A percentile compares a stretch with the other conserved stretches of the same genome.
These are phyloP conservation scores for Aphaenogaster rudis DNA, from an alignment of 1,140 invertebrate genomes.

Conservation along the genomic window DNA sequence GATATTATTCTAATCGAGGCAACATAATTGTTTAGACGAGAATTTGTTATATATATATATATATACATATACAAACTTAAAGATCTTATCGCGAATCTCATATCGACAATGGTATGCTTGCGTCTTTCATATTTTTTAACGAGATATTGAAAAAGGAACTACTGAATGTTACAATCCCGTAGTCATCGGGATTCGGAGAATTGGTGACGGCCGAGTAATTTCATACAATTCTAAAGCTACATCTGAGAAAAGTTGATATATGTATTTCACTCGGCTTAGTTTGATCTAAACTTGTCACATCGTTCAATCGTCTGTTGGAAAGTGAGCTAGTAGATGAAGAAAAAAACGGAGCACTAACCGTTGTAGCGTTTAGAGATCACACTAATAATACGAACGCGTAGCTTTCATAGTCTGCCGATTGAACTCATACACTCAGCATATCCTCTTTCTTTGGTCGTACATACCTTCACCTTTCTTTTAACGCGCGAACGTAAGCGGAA, in stretches of 20 bases:
- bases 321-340: slow-evolving; percentile 10
- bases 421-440: slow-evolving; percentile 20
- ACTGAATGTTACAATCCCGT: slow-evolving; percentile 24
- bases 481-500: slow-evolving; percentile 4
- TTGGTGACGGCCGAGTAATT: slow-evolving; percentile 8
- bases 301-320: slow-evolving; percentile 30
- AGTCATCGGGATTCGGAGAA: not conserved
- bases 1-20: slow-evolving; percentile 23
- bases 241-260: slow-evolving; percentile 52
- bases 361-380: slow-evolving; percentile 50
- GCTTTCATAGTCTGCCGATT: slow-evolving; percentile 41
- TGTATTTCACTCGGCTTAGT: slow-evolving; percentile 42
- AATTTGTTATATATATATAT: slow-evolving; percentile 38
- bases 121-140: slow-evolving; percentile 59
- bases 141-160: slow-evolving; percentile 26
- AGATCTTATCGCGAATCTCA: slow-evolving; percentile 37
- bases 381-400: slow-evolving; percentile 50
- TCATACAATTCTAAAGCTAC: slow-evolving; percentile 10
- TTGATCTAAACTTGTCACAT: slow-evolving; percentile 55
- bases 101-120: slow-evolving; percentile 43
- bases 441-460: slow-evolving; percentile 45
- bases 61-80: not conserved
- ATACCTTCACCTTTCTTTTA: slow-evolving; percentile 1
- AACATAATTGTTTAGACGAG: slow-evolving; percentile 30
- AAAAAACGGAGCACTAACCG: slow-evolving; percentile 48